Evolutionary conservation across 35 echinoderm and acorn worm genomes (phyloP).

Genomic region (Lytechinus pictus): DNA sequence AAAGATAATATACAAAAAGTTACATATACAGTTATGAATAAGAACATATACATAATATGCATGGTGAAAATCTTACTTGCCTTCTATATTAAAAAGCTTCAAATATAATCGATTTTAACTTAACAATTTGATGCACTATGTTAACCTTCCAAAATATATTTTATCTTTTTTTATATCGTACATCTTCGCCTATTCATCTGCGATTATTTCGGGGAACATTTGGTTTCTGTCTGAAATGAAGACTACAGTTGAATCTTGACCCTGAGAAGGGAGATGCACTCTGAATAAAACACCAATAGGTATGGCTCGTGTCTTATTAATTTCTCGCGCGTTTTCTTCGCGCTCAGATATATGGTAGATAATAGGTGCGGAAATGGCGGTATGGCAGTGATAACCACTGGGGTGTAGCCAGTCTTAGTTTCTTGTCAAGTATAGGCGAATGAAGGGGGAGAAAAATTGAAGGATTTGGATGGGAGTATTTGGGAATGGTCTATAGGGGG

Average conservation of each 20-base stretch:
- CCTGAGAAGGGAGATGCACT: not conserved
- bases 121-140: no score
- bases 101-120: no score
- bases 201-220: not conserved
- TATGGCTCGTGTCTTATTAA: constrained; percentile 31
- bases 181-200: not conserved
- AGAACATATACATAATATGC: no score
- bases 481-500: no score
- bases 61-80: no score
- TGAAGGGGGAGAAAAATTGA: not conserved
- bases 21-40: no score
- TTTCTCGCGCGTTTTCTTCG: constrained; percentile 43
- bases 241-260: not conserved
- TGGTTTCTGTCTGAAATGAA: not conserved
- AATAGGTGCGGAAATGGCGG: constrained; percentile 43
- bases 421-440: not conserved
- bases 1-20: no score
- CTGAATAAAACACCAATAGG: constrained; percentile 1
- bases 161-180: not conserved
- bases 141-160: no score
- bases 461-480: no score
- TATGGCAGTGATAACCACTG: constrained; percentile 4
- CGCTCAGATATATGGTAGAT: not conserved
- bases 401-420: not conserved
- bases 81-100: no score